Base-by-base conservation (phyloP, 2,113 vertebrate genomes). In the Sciurus niger region DNA sequence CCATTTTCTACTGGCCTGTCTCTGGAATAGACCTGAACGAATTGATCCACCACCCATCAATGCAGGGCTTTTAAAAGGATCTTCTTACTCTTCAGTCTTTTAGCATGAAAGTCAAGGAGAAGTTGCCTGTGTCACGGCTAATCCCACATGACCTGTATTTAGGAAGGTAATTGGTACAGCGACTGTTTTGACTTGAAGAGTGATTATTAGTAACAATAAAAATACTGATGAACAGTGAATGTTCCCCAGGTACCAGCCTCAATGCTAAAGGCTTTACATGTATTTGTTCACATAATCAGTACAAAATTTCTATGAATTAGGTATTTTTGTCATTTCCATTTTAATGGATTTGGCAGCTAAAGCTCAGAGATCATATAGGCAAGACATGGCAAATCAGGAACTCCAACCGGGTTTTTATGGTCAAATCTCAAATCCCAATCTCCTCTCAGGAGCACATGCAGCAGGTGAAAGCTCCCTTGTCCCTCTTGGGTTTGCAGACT, bases 31-130 rank as follows among this genome's bases (percentile, higher is more conserved):
- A 67, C 28, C 30, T 84, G 46, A 94, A 37, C 22, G 40, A 72
- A 90, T 90, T 93, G 89, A 96, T 93, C 34, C 4, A 34, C 43
- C 13, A n/a, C 30, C 20, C 11, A 0, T 73, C 63, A 74, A n/a
- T 78, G n/a, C 32, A 80, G 25, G 24, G 30, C 89, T 96, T 94
- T 93, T 90, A 79, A 94, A 74, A 83, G 77, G 63, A 63, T 94
- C 37, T 40, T 82, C 85, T 94, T 86, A 82, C 74, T 80, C 63
- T 46, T 37, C 9, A 53, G 68, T 89, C 37, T 94, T 73, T 84
- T 25, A 95, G 37, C 8, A 8, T 84, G 48, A 90, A 93, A 84
- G 34, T 68, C 84, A 92, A 85, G 40, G 37, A 48, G 65, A 86
- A 94, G 34, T 72, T 82, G 63, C 32, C 11, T 6, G 1, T 32